phyloP scores from a whole-genome alignment of 2,797 vertebrate genomes.

The Chrosomus eos region DNA sequence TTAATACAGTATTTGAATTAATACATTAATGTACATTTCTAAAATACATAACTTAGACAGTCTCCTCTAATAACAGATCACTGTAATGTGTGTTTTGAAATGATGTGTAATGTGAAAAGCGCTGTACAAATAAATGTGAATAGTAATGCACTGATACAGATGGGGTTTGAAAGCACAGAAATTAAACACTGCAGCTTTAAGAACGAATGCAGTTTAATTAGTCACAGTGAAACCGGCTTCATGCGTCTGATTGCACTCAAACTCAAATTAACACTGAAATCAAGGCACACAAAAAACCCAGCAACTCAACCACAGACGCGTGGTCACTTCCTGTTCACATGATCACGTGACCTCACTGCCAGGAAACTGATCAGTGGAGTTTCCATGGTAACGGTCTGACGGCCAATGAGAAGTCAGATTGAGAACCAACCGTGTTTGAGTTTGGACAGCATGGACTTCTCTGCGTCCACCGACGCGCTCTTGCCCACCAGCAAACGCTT shows the following conservation, averaged over 20 bases:
- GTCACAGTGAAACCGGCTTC: neutral
- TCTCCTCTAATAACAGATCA: too few species aligned
- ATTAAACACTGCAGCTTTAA: neutral
- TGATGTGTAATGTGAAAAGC: too few species aligned
- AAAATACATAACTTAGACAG: too few species aligned
- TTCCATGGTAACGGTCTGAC: neutral
- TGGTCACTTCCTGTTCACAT: conserved; percentile 27
- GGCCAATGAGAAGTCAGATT: neutral
- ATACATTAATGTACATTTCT: too few species aligned
- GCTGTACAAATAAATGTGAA: too few species aligned
- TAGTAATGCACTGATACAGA: too few species aligned
- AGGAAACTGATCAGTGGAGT: conserved; percentile 17
- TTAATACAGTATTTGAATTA: too few species aligned
- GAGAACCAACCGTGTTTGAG: conserved; percentile 89
- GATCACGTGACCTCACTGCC: conserved; percentile 37
- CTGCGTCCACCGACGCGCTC: conserved; percentile 97
- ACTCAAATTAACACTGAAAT: neutral
- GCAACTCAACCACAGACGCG: conserved; percentile 35
- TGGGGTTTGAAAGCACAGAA: neutral
- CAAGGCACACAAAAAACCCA: neutral
- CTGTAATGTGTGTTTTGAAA: too few species aligned
- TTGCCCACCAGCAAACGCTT: conserved; percentile 97
- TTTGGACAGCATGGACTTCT: conserved; percentile 99
- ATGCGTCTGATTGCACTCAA: neutral
- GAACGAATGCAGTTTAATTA: neutral